Percentiles rank a stretch among this genome's conserved stretches.
phyloP scores from a whole-genome alignment of 1,140 invertebrate genomes.

The Drosophila prosaltans region DNA sequence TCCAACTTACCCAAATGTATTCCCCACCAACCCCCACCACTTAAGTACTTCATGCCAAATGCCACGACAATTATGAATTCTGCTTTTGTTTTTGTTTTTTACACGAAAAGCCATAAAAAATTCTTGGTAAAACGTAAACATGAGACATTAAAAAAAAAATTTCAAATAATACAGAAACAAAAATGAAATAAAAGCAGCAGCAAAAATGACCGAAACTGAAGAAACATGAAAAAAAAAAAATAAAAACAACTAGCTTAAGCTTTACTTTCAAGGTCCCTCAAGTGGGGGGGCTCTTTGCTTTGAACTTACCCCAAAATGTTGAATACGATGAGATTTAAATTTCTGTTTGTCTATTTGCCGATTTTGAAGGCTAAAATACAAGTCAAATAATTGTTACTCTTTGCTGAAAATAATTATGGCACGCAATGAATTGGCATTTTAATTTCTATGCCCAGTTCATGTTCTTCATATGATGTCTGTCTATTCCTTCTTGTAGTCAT shows the following conservation, averaged over 20 bases:
- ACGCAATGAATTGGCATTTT: conserved; percentile 73
- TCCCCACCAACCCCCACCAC: background rate
- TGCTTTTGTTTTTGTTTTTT: conserved; percentile 37
- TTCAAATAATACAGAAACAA: background rate
- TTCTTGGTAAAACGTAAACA: conserved; percentile 73
- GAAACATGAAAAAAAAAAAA: conserved; percentile 42
- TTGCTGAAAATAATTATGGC: conserved; percentile 54
- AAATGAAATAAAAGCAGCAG: conserved; percentile 26
- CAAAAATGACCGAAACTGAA: conserved; percentile 6
- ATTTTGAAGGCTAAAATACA: conserved; percentile 45
- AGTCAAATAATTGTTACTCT: conserved; percentile 55
- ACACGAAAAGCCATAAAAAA: conserved; percentile 71
- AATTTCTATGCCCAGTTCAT: conserved; percentile 12
- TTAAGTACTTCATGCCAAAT: conserved; percentile 33
- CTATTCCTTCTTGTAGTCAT: background rate
- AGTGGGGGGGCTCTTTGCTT: conserved; percentile 3
- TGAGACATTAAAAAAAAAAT: conserved; percentile 34
- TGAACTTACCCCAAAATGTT: conserved; percentile 57
- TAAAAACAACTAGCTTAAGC: conserved; percentile 64
- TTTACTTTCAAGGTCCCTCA: conserved; percentile 71
- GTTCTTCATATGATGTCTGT: background rate
- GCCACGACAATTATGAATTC: conserved; percentile 74
- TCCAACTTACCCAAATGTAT: too few species aligned
- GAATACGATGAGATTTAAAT: conserved; percentile 9
- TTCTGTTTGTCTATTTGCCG: conserved; percentile 20